Conservation (phyloP, 2,113 vertebrate species). For the Cisticola juncidis region DNA sequence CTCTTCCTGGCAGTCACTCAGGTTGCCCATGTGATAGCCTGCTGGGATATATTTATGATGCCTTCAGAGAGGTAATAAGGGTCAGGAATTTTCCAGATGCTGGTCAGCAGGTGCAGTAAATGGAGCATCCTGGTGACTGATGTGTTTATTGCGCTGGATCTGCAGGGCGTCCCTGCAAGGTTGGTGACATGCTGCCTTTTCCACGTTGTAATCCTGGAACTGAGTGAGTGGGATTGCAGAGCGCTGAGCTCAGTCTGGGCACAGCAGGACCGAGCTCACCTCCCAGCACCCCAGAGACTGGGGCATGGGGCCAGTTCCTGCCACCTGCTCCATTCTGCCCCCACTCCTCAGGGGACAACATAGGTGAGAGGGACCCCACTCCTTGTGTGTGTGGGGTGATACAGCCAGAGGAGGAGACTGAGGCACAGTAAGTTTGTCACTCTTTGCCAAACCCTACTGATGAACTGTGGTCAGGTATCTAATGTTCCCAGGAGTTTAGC, state of each 20-base stretch:
- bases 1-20: not conserved
- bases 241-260: not conserved
- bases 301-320: fast-evolving
- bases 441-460: not conserved
- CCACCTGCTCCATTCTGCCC: not conserved
- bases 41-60: not conserved
- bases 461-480: not conserved
- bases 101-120: not conserved
- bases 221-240: not conserved
- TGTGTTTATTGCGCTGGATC: not conserved
- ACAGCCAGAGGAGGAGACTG: not conserved
- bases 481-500: fast-evolving
- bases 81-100: not conserved
- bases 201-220: fast-evolving
- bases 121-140: not conserved
- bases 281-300: not conserved
- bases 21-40: not conserved
- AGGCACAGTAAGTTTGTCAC: not conserved
- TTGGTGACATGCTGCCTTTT: not conserved
- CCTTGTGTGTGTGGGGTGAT: fast-evolving
- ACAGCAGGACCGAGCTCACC: not conserved
- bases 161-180: not conserved
- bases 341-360: not conserved
- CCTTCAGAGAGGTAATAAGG: fast-evolving
- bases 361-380: not conserved